Percentiles rank a stretch among this genome's conserved stretches.
phyloP scores from a whole-genome alignment of 2,888 invertebrate genomes.

The Dermolepida albohirtum region DNA sequence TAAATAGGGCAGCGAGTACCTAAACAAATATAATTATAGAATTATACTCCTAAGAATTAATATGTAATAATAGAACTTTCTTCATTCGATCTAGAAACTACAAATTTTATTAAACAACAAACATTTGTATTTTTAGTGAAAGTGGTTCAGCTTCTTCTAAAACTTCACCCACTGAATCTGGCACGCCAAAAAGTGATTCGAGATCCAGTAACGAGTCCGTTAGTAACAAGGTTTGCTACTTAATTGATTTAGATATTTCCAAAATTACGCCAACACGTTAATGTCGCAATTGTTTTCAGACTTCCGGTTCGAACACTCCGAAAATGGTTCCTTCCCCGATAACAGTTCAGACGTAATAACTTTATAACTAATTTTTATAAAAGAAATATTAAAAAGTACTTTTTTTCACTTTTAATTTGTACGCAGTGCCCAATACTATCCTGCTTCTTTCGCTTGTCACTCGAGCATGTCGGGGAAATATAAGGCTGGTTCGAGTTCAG shows the following conservation, averaged over 20 bases:
- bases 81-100: no score
- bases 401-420: conserved; percentile 4
- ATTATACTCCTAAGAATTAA: no score
- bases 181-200: conserved; percentile 19
- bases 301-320: conserved; percentile 36
- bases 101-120: no score
- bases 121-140: background rate
- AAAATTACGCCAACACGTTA: background rate
- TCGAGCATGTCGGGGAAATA: conserved; percentile 57
- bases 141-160: conserved; percentile 14
- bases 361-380: background rate
- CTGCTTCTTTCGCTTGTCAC: conserved; percentile 56
- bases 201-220: conserved; percentile 15
- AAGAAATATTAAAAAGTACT: background rate
- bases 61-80: no score
- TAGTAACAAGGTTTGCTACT: conserved; percentile 15
- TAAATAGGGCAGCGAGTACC: no score
- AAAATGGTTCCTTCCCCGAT: conserved; percentile 18
- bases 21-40: no score
- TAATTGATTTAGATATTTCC: no score
- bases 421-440: conserved; percentile 49
- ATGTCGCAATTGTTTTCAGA: conserved; percentile 5
- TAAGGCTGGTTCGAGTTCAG: conserved; percentile 48
- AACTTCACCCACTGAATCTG: conserved; percentile 4
- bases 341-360: conserved; percentile 27